Base-by-base conservation (phyloP, 2,113 vertebrate species). In the Serilophus lunatus region DNA sequence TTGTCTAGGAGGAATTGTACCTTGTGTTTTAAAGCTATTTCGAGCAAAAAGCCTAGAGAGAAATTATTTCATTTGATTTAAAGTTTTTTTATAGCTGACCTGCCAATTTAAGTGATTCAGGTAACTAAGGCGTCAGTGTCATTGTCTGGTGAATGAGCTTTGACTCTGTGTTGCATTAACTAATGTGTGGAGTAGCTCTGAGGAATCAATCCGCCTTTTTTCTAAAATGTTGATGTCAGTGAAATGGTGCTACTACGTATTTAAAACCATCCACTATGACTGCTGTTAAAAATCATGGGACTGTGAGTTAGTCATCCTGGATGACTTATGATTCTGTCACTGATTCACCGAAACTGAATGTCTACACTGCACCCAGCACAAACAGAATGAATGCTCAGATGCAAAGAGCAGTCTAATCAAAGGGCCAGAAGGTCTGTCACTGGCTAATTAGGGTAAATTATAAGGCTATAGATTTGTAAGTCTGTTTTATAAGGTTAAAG, bases 321-420 rank as follows among this genome's bases (percentile, higher is more conserved):
- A 86, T 92, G 87, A 92, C 79, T 94, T 91, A 88, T 0, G 13
- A 25, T 40, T 92, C 76, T 49, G 47, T 63, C 85, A 86, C 72
- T 92, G 93, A 96, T 81, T 95, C 94, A 96, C 36, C 6, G 3
- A 75, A 89, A 90, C 93, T 82, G 64, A 95, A 92, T 87, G 93
- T 60, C 82, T 75, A 42, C 25, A 24, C 57, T 84, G 65, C 42
- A 66, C 56, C 24, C 56, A 77, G 75, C 42, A 64, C 2, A 24
- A 86, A 31, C 14, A 2, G 0, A 86, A 81, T 28, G 80, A 88
- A 70, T 90, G 38, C 28, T 83, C n/a, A 81, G 60, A 61, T 0
- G 6, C n/a, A 86, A 86, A 90, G 82, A 71, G 10, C 29, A 54
- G 80, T 18, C 72, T n/a, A 54, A 59, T 33, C 60, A 74, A 86